phyloP scores from a whole-genome alignment of 2,113 vertebrate genomes.

The Labrus mixtus region DNA sequence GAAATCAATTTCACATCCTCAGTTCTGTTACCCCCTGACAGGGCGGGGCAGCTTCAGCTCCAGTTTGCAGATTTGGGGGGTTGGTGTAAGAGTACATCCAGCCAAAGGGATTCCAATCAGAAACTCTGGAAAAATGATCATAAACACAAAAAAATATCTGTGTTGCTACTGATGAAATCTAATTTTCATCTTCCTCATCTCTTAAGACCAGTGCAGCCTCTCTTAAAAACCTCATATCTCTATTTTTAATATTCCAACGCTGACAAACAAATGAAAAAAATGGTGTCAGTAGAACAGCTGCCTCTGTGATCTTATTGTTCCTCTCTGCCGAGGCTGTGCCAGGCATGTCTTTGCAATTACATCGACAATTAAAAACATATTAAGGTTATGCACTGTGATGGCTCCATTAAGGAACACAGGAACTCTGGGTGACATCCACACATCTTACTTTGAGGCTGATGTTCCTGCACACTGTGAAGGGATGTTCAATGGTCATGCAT shows the following conservation, averaged over 20 bases:
- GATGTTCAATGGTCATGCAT: slow-evolving; percentile 27
- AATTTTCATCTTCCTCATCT: background rate
- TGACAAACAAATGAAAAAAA: slow-evolving; percentile 24
- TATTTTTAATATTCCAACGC: background rate
- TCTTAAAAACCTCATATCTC: slow-evolving; percentile 1
- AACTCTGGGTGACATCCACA: slow-evolving; percentile 29
- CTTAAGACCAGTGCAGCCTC: background rate
- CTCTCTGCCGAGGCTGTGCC: slow-evolving; percentile 40
- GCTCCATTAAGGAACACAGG: slow-evolving; percentile 58
- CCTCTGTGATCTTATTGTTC: slow-evolving; percentile 50
- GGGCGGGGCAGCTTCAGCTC: slow-evolving; percentile 19
- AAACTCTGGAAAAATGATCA: slow-evolving; percentile 1
- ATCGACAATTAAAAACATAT: slow-evolving; percentile 58
- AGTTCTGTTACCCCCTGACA: slow-evolving; percentile 46
- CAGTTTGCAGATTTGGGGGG: slow-evolving; percentile 10
- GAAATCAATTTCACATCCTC: slow-evolving; percentile 78
- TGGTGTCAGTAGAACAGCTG: slow-evolving; percentile 52
- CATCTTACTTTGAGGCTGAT: slow-evolving; percentile 36
- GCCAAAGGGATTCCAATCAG: background rate
- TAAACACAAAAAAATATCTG: slow-evolving; percentile 14
- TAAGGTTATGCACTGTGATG: slow-evolving; percentile 40
- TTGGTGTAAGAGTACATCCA: slow-evolving; percentile 3
- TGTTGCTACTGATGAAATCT: background rate
- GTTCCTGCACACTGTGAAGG: slow-evolving; percentile 17
- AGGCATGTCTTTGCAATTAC: slow-evolving; percentile 58